Evolutionary conservation across 2,797 vertebrate genomes (phyloP).

Genomic region (Gallirallus australis): DNA sequence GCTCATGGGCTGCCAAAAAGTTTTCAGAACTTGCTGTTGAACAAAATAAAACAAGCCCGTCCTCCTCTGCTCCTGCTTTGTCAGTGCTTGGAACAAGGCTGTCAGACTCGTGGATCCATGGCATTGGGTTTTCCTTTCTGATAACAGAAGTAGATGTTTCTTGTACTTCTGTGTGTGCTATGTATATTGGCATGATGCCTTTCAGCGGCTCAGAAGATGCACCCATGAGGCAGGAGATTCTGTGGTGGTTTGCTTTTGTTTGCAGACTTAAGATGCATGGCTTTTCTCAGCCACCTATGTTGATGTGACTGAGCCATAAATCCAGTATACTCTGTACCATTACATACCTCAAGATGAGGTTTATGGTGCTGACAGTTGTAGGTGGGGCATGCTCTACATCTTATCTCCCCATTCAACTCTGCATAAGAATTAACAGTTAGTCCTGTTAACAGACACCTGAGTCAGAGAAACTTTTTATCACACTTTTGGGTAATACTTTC

Average conservation of each 20-base stretch:
- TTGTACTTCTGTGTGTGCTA: neutral
- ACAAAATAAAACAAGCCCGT: neutral
- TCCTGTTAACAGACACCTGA: neutral
- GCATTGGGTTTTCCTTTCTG: neutral
- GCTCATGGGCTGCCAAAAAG: neutral
- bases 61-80: neutral
- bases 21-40: neutral
- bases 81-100: neutral
- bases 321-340: neutral
- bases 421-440: neutral
- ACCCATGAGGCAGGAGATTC: neutral
- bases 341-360: neutral
- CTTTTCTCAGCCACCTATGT: neutral
- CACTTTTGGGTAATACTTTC: neutral
- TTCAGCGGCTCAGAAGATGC: neutral
- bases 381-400: neutral
- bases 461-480: neutral
- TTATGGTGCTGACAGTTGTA: neutral
- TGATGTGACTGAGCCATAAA: neutral
- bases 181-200: neutral
- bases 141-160: neutral
- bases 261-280: neutral
- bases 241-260: neutral
- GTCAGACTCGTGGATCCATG: neutral
- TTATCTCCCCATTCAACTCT: neutral